These are phyloP conservation scores for Pantherophis guttatus DNA, from an alignment of 2,113 vertebrate species.

Conservation along the genomic window DNA sequence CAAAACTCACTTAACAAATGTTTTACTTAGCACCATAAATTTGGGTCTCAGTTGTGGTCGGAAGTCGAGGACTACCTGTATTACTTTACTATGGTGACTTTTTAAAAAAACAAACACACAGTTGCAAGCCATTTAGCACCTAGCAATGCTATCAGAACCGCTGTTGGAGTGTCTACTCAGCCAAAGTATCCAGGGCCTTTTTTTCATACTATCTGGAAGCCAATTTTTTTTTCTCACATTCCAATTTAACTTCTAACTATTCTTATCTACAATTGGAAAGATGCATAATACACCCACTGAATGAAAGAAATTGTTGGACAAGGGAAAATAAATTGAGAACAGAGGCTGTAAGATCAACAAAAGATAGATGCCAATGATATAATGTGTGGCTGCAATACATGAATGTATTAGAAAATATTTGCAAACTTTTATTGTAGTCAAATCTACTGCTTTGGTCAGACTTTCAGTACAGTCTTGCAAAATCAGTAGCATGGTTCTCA, in stretches of 20 bases:
- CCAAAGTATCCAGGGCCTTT: not conserved
- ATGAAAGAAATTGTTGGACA: constrained; percentile 37
- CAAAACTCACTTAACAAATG: not conserved
- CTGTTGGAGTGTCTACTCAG: not conserved
- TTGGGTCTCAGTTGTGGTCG: not conserved
- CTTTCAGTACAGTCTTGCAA: constrained; percentile 40
- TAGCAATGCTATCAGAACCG: not conserved
- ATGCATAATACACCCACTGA: constrained; percentile 17
- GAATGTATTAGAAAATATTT: constrained; percentile 17
- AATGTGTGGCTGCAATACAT: constrained; percentile 14
- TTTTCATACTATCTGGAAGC: constrained; percentile 2
- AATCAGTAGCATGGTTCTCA: constrained; percentile 57
- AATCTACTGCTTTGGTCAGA: constrained; percentile 53
- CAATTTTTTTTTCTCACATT: not conserved
- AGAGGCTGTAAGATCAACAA: constrained; percentile 27
- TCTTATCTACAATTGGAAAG: constrained; percentile 28
- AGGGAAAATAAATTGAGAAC: constrained; percentile 38
- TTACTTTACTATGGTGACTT: constrained; percentile 35
- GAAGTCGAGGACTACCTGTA: not conserved
- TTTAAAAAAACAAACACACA: constrained; percentile 5
- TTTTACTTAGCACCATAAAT: not conserved
- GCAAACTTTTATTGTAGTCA: constrained; percentile 64
- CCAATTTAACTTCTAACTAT: not conserved
- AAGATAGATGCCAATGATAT: not conserved
- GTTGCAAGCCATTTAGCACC: constrained; percentile 9